phyloP scores from a whole-genome alignment of 1,140 invertebrate species.

The Protaetia brevitarsis region DNA sequence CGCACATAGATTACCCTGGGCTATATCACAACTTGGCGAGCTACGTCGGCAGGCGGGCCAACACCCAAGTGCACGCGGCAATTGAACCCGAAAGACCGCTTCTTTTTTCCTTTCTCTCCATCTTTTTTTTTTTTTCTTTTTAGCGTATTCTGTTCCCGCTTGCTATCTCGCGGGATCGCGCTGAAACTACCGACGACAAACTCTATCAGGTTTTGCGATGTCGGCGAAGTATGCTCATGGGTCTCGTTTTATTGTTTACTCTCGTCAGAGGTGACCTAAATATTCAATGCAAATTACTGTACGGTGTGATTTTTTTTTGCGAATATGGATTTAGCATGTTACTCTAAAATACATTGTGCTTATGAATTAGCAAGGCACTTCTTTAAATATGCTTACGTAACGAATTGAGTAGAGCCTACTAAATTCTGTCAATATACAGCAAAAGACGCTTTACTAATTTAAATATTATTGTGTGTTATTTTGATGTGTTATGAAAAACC shows the following conservation, averaged over 20 bases:
- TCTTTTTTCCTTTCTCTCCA: constrained; percentile 12
- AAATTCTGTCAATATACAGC: too few species aligned
- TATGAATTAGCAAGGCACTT: too few species aligned
- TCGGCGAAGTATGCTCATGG: constrained; percentile 17
- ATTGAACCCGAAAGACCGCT: constrained; percentile 23
- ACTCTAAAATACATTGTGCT: background rate
- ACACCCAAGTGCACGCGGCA: constrained; percentile 25
- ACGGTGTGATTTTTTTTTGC: constrained; percentile 3
- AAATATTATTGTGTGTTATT: too few species aligned
- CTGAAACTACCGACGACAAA: background rate
- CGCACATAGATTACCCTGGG: background rate
- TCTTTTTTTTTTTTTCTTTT: constrained; percentile 5
- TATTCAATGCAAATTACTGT: constrained; percentile 19
- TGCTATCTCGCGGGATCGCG: constrained; percentile 6
- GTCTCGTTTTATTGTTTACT: constrained; percentile 21
- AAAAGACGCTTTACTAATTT: too few species aligned
- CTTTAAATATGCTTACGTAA: too few species aligned
- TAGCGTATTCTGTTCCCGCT: background rate
- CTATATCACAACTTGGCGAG: background rate
- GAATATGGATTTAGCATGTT: background rate
- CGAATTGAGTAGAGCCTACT: too few species aligned
- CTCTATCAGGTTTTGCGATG: constrained; percentile 19
- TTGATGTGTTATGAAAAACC: too few species aligned
- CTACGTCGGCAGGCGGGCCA: background rate
- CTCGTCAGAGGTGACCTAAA: constrained; percentile 9